Conservation (phyloP, 2,797 vertebrate genomes). For the Crocodylus rhombifer region DNA sequence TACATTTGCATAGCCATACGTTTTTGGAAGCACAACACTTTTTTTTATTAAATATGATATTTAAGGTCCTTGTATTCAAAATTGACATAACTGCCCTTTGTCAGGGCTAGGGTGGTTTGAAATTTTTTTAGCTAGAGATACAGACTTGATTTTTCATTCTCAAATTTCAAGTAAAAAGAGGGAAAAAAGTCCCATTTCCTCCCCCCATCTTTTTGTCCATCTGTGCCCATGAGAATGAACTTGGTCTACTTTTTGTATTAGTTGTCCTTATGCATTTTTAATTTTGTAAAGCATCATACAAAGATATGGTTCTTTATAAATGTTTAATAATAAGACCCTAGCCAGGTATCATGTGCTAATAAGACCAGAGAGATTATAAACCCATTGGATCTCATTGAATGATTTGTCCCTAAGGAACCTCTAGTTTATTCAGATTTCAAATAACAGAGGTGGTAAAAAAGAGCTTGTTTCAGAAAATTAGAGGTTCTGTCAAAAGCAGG, state of each 20-base stretch:
- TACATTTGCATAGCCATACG: too few relatives aligned
- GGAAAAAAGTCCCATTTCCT: background rate
- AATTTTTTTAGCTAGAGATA: background rate
- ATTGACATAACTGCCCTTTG: background rate
- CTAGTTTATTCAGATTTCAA: conserved; percentile 54
- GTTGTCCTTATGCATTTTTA: background rate
- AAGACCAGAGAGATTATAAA: conserved; percentile 28
- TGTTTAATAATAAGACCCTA: background rate
- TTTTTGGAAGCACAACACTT: too few relatives aligned
- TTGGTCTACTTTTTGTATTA: background rate
- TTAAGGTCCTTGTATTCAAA: too few relatives aligned
- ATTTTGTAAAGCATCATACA: conserved; percentile 1
- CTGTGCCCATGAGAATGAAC: background rate
- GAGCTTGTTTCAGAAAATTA: conserved; percentile 64
- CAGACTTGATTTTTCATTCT: background rate
- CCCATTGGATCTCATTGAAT: conserved; percentile 3
- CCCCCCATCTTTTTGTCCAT: background rate
- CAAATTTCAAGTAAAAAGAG: background rate
- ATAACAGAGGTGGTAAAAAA: conserved; percentile 41
- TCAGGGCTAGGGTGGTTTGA: background rate
- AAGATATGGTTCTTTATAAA: conserved; percentile 33
- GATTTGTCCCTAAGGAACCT: conserved; percentile 62
- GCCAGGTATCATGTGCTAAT: background rate
- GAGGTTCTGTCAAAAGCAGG: conserved; percentile 56
- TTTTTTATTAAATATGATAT: too few relatives aligned